Evolutionary conservation across 2,888 invertebrate species (phyloP), one percentile per base, ranked within the genome.

Genomic region (Baronia brevicornis): DNA sequence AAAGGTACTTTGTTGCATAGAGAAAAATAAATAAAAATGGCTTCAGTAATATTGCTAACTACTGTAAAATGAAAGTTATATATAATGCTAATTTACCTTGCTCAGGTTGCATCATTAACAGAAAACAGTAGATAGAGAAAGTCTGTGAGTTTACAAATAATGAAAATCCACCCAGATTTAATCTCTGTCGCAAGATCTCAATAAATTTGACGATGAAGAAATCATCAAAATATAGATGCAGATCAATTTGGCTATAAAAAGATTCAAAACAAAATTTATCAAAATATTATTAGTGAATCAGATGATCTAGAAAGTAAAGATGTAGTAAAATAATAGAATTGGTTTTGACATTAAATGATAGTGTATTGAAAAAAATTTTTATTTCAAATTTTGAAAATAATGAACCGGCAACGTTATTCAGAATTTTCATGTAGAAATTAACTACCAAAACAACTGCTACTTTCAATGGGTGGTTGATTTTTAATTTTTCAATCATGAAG

Each of bases 1-100:
- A 27, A 87, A 94, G 45, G 96, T 97, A 2, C 97, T 96, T 79
- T 96, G 95, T 84, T 94, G 98, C 74, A 92, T 91, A 68, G 93
- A 95, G 75, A 96, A 96, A 73, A 85, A 63, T 49, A 34, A 23
- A 28, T 24, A 11, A 17, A n/a, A 10, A 8, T 18, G 4, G 17
- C 8, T 18, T 27, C 14, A 8, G 21, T 22, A 6, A n/a, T n/a
- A n/a, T n/a, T n/a, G n/a, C n/a, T n/a, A n/a, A n/a, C n/a, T n/a
- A n/a, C n/a, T n/a, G n/a, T n/a, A n/a, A n/a, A n/a, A n/a, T n/a
- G n/a, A n/a, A n/a, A n/a, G n/a, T n/a, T n/a, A n/a, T n/a, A n/a
- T n/a, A n/a, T n/a, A n/a, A n/a, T n/a, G 12, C n/a, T 11, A n/a
- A 4, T 13, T 28, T 28, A 37, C 34, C 29, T 42, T 44, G 32